Conservation (phyloP, 1,140 invertebrate genomes). For the Eupristina koningsbergeri region DNA sequence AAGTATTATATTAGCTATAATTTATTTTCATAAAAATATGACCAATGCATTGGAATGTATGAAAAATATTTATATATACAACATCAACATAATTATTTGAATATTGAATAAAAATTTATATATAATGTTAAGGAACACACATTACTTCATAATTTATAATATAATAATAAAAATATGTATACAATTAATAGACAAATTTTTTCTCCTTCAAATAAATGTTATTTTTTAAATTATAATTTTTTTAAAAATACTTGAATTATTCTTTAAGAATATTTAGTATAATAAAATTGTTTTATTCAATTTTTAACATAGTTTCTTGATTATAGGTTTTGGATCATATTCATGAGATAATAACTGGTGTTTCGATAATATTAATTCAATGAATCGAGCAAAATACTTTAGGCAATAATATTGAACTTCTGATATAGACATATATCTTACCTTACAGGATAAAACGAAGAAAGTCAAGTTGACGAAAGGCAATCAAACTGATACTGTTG, state of each 20-base stretch:
- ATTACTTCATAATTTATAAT: background rate
- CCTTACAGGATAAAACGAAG: conserved; percentile 68
- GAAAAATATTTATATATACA: background rate
- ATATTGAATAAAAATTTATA: background rate
- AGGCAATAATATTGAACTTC: conserved; percentile 74
- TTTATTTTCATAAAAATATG: too few species aligned
- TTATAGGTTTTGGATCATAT: conserved; percentile 75
- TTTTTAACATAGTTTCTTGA: conserved; percentile 50
- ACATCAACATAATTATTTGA: background rate
- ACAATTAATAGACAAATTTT: too few species aligned
- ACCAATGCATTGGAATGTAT: too few species aligned
- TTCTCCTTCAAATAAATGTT: background rate
- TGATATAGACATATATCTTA: conserved; percentile 64
- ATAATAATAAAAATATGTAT: too few species aligned
- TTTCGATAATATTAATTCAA: conserved; percentile 76
- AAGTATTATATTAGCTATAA: conserved; percentile 13
- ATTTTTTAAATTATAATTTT: background rate
- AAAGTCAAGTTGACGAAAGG: conserved; percentile 59
- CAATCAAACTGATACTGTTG: conserved; percentile 56
- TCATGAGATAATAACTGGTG: conserved; percentile 75
- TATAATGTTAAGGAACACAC: too few species aligned
- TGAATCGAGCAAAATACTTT: conserved; percentile 72
- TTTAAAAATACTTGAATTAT: conserved; percentile 34
- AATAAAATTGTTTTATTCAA: background rate
- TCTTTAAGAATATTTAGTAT: background rate